Evolutionary conservation across 2,888 invertebrate genomes (phyloP).

Genomic region (Slavum lentiscoides): DNA sequence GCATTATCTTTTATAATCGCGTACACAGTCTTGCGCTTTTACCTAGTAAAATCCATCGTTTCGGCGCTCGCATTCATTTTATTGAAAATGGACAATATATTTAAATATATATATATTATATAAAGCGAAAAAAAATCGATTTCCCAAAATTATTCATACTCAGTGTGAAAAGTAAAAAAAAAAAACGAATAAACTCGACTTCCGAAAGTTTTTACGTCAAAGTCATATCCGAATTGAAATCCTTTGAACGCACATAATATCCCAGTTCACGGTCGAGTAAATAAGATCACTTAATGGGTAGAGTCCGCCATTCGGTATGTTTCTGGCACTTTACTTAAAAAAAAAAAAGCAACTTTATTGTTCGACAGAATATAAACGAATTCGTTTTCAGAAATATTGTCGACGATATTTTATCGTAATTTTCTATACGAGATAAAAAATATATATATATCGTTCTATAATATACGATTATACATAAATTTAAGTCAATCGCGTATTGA

Average conservation of each 20-base stretch:
- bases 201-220: not conserved
- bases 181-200: not conserved
- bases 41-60: too few species aligned
- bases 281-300: slow-evolving; percentile 8
- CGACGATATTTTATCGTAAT: too few species aligned
- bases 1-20: too few species aligned
- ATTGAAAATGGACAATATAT: too few species aligned
- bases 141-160: not conserved
- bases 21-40: too few species aligned
- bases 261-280: not conserved
- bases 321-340: not conserved
- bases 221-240: not conserved
- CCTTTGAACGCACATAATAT: slow-evolving; percentile 2
- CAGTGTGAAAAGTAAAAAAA: not conserved
- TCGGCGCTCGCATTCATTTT: too few species aligned
- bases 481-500: too few species aligned
- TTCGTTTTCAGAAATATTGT: too few species aligned
- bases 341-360: not conserved
- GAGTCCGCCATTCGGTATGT: not conserved
- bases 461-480: too few species aligned
- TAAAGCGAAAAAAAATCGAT: not conserved
- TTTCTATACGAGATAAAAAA: too few species aligned
- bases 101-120: too few species aligned
- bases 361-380: not conserved
- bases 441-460: too few species aligned